Evolutionary conservation across 64 coral and sea anemone genomes (phyloP).

Genomic region (Pachyseris speciosa): DNA sequence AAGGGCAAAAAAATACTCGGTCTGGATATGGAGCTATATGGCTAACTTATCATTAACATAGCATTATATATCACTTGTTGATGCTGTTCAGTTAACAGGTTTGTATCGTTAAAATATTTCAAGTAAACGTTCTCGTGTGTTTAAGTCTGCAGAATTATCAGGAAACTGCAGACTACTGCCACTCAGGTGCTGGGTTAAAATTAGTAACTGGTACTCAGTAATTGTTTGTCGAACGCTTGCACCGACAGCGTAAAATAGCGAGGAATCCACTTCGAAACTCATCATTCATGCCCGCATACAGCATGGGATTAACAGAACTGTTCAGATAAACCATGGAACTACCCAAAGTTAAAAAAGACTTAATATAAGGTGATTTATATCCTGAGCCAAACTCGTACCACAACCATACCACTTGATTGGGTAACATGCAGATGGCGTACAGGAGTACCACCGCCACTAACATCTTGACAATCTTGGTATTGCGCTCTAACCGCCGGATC

Average conservation of each 20-base stretch:
- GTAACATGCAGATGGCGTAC: constrained; percentile 79
- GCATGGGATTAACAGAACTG: constrained; percentile 78
- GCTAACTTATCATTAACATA: too few relatives aligned
- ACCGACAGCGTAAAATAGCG: constrained; percentile 46
- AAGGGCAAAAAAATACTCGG: too few relatives aligned
- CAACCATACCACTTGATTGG: constrained; percentile 92
- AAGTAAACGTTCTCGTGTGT: too few relatives aligned
- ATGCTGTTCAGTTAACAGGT: too few relatives aligned
- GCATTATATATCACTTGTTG: too few relatives aligned
- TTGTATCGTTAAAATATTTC: too few relatives aligned
- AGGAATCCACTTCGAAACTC: constrained; percentile 90
- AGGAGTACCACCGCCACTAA: constrained; percentile 74
- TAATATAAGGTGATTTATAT: background rate
- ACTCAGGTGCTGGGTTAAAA: too few relatives aligned
- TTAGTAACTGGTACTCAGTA: too few relatives aligned
- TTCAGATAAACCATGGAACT: constrained; percentile 91
- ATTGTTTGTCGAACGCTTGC: background rate
- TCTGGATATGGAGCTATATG: too few relatives aligned
- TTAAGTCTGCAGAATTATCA: too few relatives aligned
- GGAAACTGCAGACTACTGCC: too few relatives aligned
- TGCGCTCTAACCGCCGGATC: constrained; percentile 68
- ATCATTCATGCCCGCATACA: constrained; percentile 93
- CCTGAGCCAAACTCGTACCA: constrained; percentile 89
- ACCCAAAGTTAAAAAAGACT: constrained; percentile 46
- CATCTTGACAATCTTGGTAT: constrained; percentile 91